Evolutionary conservation across 1,140 invertebrate genomes (phyloP), one percentile per base, ranked within the genome.

Genomic region (Tetraneura akinire): DNA sequence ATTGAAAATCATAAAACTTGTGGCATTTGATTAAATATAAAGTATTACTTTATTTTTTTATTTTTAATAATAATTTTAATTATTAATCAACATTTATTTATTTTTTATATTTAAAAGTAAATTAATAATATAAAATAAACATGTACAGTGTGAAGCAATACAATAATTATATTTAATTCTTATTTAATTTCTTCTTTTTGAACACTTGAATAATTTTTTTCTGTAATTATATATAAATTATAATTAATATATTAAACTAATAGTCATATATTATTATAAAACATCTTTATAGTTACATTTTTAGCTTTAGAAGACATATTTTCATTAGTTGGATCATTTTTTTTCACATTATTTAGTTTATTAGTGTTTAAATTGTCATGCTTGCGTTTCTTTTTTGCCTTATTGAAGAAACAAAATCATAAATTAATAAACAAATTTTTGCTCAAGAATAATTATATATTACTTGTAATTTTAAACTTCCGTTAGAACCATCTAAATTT

Each of bases 141-240:
- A 45, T 23, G 11, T 42, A 42, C n/a, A 45, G 37, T 32, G 14
- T 3, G 1, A 18, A 23, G n/a, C 21, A 49, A 47, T 26, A 47
- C 3, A 5, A 26, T 26, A 26, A 16, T 47, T 70, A 21, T 16
- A 3, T 21, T 18, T 45, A 26, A 10, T 49, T 29, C 5, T 74
- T 55, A 55, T 14, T 74, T 21, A 42, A 18, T 74, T 74, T 74
- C 51, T 55, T 74, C 51, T 74, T 74, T 37, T 74, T 74, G 14
- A 11, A 10, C 11, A 26, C 10, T 57, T 55, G 55, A 49, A 16
- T 49, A 1, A 37, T 18, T 55, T 74, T 74, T 8, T 55, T 74
- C 71, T 74, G 71, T 55, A 74, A 57, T n/a, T 0, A 64, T 21
- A 60, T 1, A 51, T 10, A 53, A 71, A 74, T 49, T 13, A 32